Evolutionary conservation across 2,888 invertebrate species (phyloP), one percentile per base, ranked within the genome.

Genomic region (Limnephilus auricula): DNA sequence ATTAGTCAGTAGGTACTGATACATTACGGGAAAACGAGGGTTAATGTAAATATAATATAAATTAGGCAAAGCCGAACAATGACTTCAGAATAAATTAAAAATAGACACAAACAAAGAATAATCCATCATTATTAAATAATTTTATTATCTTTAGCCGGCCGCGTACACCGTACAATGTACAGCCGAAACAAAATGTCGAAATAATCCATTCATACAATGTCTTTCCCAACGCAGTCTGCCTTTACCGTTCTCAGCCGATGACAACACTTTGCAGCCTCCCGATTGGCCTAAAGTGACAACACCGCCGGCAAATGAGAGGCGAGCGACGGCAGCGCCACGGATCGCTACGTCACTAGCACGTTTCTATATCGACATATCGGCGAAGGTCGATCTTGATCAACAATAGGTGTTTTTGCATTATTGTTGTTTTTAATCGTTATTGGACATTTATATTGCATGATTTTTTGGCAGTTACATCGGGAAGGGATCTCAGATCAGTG

Each of bases 201-300:
- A 85, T 40, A 25, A 65, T 18, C 65, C 65, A 65, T 65, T 65
- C 85, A 40, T 40, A n/a, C 37, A 30, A 82, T 31, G 50, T 34
- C 89, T 89, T 79, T 89, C 89, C 80, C 80, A 89, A 89, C 79
- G 13, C 6, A 34, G 10, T 78, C 30, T 50, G 50, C 12, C 87
- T 88, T 88, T 88, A 88, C 87, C 87, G 87, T 88, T 88, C 87
- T n/a, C 4, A 40, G 79, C 89, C 80, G 50, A 92, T 92, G 92
- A 92, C 90, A 85, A 92, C 92, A 92, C 89, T 82, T 30, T n/a
- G 12, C 79, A 6, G 87, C 78, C 79, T 30, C 30, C 40, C 88
- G 82, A 92, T 92, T 92, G 92, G 92, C 79, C 83, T 89, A 45
- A 86, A 65, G 88, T 92, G 92, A 80, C 90, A 31, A 88, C 92